These are phyloP conservation scores for Vannuccia rotundouncinata DNA, from an alignment of 2,888 invertebrate species.

Conservation along the genomic window DNA sequence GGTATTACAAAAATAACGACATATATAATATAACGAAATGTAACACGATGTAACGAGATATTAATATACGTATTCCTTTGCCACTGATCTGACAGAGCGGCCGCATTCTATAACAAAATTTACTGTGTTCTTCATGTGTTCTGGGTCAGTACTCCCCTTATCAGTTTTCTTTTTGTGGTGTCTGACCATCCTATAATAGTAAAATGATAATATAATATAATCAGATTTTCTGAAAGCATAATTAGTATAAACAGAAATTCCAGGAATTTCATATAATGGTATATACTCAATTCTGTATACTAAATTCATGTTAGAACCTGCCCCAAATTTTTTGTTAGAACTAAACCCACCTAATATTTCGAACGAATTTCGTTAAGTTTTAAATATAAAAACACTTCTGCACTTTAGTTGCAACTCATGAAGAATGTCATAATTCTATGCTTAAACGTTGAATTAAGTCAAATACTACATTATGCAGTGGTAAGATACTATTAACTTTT, in stretches of 20 bases:
- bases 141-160: neutral
- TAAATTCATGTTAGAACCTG: neutral
- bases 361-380: neutral
- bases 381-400: neutral
- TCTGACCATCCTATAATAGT: neutral
- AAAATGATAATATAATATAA: neutral
- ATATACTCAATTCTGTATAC: neutral
- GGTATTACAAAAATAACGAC: neutral
- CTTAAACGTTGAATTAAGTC: neutral
- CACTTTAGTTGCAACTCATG: neutral
- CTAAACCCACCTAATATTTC: neutral
- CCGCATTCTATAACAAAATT: neutral
- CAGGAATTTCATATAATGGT: neutral
- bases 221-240: neutral
- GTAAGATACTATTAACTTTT: neutral
- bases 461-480: neutral
- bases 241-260: neutral
- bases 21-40: neutral
- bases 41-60: neutral
- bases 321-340: neutral
- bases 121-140: neutral
- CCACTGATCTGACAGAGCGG: neutral
- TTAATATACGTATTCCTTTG: neutral
- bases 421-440: neutral
- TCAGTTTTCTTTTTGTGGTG: neutral